Conservation (phyloP, 2,113 vertebrate species). For the Lophius piscatorius region DNA sequence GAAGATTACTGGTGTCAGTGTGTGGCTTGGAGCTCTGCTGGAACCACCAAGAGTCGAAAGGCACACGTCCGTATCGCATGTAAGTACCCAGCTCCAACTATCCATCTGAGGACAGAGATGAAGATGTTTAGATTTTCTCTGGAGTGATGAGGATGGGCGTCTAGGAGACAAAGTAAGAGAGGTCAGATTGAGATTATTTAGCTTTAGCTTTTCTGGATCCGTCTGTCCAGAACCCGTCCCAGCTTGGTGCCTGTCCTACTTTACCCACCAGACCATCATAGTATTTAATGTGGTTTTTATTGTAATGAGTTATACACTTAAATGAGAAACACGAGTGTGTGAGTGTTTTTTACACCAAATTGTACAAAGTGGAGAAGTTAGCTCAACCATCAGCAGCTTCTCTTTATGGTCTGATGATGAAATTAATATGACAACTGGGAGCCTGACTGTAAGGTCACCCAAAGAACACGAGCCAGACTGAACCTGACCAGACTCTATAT, state of each 20-base stretch:
- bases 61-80: constrained; percentile 94
- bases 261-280: no score
- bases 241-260: no score
- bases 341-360: neutral
- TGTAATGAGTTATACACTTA: neutral
- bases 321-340: neutral
- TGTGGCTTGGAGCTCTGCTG: constrained; percentile 95
- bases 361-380: constrained; percentile 15
- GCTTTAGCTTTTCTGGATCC: no score
- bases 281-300: no score
- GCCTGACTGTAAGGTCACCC: constrained; percentile 60
- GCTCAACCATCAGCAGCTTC: constrained; percentile 42
- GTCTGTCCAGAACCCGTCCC: no score
- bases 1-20: constrained; percentile 98
- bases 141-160: no score
- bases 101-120: neutral
- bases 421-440: constrained; percentile 65
- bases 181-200: no score
- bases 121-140: no score
- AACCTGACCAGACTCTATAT: constrained; percentile 16
- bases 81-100: constrained; percentile 76
- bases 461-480: constrained; percentile 30
- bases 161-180: no score
- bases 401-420: constrained; percentile 56
- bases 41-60: constrained; percentile 95